A percentile compares a stretch with the other conserved stretches of the same genome.
Evolutionary conservation across 30 jellyfish, hydroid and myxozoan species (phyloP).

Genomic region (Aurelia coerulea): DNA sequence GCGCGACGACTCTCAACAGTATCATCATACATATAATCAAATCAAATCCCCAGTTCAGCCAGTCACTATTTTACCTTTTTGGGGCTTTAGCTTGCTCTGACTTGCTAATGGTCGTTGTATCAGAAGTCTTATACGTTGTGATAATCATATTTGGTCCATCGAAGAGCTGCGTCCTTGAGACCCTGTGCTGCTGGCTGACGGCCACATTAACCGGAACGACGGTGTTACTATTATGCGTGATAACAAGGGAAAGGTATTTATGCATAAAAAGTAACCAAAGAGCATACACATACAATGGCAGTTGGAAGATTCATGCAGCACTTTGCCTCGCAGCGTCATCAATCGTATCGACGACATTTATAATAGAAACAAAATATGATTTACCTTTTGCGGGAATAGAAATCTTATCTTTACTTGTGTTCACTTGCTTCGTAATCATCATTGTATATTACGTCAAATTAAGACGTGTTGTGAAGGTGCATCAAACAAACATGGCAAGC

Average conservation of each 20-base stretch:
- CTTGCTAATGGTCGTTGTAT: background rate
- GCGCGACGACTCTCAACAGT: constrained; percentile 12
- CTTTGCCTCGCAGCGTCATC: background rate
- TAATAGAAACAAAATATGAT: background rate
- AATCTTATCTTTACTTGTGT: background rate
- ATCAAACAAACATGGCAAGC: background rate
- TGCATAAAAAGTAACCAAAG: background rate
- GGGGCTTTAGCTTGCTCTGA: constrained; percentile 43
- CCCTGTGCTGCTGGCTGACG: constrained; percentile 28
- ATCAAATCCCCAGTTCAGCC: background rate
- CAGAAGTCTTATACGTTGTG: constrained; percentile 6
- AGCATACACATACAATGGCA: background rate
- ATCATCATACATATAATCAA: background rate
- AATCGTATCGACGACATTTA: background rate
- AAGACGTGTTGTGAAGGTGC: background rate
- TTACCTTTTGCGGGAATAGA: constrained; percentile 17
- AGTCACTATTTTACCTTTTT: background rate
- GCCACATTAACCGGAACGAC: background rate
- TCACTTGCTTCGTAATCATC: background rate
- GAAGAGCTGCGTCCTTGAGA: background rate
- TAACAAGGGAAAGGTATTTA: constrained; percentile 30
- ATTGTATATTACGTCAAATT: constrained; percentile 6
- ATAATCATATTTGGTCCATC: background rate
- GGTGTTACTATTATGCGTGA: constrained; percentile 22
- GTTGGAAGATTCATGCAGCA: background rate